Conservation (phyloP, 2,113 vertebrate genomes). For the Salvator merianae region DNA sequence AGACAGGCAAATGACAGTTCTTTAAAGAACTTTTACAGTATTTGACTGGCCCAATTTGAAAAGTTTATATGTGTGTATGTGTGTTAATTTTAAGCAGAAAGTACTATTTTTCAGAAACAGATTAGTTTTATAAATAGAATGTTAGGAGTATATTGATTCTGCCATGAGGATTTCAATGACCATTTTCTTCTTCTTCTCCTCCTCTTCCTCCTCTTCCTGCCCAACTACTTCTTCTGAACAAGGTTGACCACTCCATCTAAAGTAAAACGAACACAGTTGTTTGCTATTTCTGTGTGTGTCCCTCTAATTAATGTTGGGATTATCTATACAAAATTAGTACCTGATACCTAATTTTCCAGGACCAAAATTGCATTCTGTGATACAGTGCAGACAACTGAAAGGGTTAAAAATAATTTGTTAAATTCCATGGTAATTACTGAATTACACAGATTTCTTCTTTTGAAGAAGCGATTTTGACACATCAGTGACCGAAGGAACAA, state of each 20-base stretch:
- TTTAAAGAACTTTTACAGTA: background rate
- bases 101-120: background rate
- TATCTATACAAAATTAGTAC: constrained; percentile 53
- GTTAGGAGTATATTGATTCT: constrained; percentile 47
- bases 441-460: constrained; percentile 36
- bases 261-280: constrained; percentile 68
- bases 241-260: constrained; percentile 68
- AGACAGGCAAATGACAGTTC: constrained; percentile 3
- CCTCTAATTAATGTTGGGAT: constrained; percentile 56
- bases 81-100: constrained; percentile 39
- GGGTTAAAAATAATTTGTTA: constrained; percentile 38
- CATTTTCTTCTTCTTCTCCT: constrained; percentile 65
- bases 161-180: constrained; percentile 60
- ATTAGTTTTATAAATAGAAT: constrained; percentile 18
- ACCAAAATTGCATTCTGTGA: constrained; percentile 48
- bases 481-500: constrained; percentile 36
- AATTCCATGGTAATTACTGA: constrained; percentile 31
- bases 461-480: constrained; percentile 26
- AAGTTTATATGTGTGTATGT: background rate
- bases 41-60: background rate
- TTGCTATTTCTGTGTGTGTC: constrained; percentile 54
- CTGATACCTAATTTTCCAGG: constrained; percentile 46
- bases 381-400: constrained; percentile 52
- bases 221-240: constrained; percentile 59
- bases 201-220: constrained; percentile 35